Evolutionary conservation across 2,797 vertebrate species (phyloP).

Genomic region (Chaetodon trifasciatus): DNA sequence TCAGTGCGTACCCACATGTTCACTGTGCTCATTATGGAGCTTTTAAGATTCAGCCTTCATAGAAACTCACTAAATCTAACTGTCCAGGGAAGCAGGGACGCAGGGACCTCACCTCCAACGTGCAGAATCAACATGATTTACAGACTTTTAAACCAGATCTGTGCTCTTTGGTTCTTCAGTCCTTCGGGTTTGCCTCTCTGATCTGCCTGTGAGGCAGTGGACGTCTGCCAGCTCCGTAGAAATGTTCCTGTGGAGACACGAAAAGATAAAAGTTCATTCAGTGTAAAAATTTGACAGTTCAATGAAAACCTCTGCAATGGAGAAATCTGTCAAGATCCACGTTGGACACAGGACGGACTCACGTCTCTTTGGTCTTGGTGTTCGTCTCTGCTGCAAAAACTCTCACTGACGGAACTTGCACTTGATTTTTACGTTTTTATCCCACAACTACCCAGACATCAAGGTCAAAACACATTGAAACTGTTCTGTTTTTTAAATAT

Average conservation of each 20-base stretch:
- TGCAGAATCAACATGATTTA: neutral
- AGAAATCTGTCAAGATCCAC: neutral
- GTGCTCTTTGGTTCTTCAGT: neutral
- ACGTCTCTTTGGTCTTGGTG: neutral
- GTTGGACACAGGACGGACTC: neutral
- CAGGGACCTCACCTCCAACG: neutral
- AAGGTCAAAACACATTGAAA: constrained; percentile 33
- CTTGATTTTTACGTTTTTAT: constrained; percentile 38
- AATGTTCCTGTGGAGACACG: neutral
- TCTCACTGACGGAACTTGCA: constrained; percentile 48
- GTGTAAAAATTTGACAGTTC: constrained; percentile 3
- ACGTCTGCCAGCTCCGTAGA: neutral
- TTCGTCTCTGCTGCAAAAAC: constrained; percentile 14
- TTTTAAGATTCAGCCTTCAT: neutral
- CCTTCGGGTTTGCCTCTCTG: neutral
- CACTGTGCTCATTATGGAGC: neutral
- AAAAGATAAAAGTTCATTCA: neutral
- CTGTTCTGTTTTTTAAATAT: constrained; percentile 39
- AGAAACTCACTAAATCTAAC: neutral
- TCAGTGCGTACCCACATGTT: too few relatives aligned
- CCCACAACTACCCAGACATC: constrained; percentile 13
- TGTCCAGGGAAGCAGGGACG: neutral
- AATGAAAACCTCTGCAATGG: neutral
- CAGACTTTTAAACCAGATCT: neutral
- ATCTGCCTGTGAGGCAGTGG: constrained; percentile 7